Evolutionary conservation across 2,888 invertebrate genomes (phyloP).

Genomic region (Acholoe squamosa): DNA sequence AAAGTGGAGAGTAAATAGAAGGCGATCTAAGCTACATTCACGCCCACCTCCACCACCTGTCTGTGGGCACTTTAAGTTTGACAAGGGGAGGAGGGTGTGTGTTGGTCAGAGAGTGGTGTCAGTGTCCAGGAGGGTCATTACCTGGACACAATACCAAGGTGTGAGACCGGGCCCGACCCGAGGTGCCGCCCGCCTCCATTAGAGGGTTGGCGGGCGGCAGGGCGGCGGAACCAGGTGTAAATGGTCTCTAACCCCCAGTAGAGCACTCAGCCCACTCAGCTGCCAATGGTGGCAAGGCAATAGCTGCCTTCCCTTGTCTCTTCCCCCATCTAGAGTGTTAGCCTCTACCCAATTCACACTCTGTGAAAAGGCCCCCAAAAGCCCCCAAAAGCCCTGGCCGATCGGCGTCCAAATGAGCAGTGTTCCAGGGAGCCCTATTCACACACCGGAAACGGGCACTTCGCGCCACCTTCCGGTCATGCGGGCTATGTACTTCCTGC

Average conservation of each 20-base stretch:
- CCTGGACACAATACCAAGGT: background rate
- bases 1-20: no score
- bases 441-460: background rate
- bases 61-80: no score
- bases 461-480: constrained; percentile 16
- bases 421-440: background rate
- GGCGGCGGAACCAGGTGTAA: background rate
- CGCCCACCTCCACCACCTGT: no score
- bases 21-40: no score
- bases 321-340: background rate
- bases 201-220: background rate
- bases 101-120: background rate
- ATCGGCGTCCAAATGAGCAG: background rate
- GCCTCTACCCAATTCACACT: no score
- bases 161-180: background rate
- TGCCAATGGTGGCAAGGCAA: background rate
- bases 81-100: background rate
- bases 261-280: background rate
- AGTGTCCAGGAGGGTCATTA: background rate
- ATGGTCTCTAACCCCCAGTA: background rate
- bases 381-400: no score
- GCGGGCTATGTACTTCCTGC: background rate
- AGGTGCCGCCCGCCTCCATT: background rate
- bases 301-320: constrained; percentile 1
- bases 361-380: no score